Base-by-base conservation (phyloP, 2,113 vertebrate genomes). In the Cranoglanis bouderius region DNA sequence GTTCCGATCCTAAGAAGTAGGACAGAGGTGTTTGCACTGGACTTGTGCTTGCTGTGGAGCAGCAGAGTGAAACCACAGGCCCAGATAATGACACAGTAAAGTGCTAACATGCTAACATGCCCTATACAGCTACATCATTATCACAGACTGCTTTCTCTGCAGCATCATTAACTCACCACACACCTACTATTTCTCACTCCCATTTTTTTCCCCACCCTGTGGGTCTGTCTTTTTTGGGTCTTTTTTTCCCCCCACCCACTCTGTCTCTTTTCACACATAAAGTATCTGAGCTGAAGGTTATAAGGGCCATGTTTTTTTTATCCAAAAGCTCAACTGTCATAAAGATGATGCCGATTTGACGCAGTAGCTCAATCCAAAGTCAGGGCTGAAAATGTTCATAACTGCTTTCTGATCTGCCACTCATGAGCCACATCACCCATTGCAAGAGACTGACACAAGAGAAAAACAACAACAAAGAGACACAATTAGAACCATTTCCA, bases 401-500 rank as follows among this genome's bases (percentile, higher is more conserved):
- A 67, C 38, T 12, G 38, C 38, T 29, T 46, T 3, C 13, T n/a
- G 72, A 43, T 75, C 12, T 78, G 75, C 43, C 43, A 49, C 43
- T 78, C 12, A 72, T 74, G 10, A 74, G 46, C 53, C 18, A 57
- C 2, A 24, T 67, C 19, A 72, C 8, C 4, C 10, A 6, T 9
- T 35, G 49, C 67, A 43, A 85, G 63, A 85, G 7, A 21, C 38
- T 81, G 49, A 81, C 3, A 53, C 49, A 38, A 72, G 32, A 38
- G n/a, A 81, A 59, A 87, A 51, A 63, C 13, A 35, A 81, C 63
- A 85, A 72, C 3, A 55, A 24, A 88, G 70, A 86, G 46, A 55
- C 13, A 38, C 88, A 87, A 91, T 91, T 91, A 89, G 87, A 63
- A 51, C 55, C 32, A 74, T 89, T 91, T 91, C 72, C 57, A 74